These are phyloP conservation scores for Metridium senile DNA, from an alignment of 92 coral and sea anemone species.

Conservation along the genomic window DNA sequence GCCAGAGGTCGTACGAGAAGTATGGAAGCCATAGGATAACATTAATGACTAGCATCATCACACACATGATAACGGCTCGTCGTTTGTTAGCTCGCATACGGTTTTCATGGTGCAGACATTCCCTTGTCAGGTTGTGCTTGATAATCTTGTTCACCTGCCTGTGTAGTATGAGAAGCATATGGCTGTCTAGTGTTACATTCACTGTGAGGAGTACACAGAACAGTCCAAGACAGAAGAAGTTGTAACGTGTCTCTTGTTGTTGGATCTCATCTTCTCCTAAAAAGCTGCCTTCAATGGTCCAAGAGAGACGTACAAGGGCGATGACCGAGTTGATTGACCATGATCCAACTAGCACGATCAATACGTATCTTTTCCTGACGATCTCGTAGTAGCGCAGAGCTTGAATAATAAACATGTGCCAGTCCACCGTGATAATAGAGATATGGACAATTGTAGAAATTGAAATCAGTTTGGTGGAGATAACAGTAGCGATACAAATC, in stretches of 20 bases:
- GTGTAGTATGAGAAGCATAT: slow-evolving; percentile 32
- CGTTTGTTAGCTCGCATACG: slow-evolving; percentile 36
- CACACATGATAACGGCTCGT: slow-evolving; percentile 41
- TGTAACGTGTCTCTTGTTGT: slow-evolving; percentile 13
- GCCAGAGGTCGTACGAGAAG: slow-evolving; percentile 38
- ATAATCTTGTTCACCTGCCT: slow-evolving; percentile 35
- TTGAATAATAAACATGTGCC: slow-evolving; percentile 39
- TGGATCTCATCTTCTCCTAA: slow-evolving; percentile 25
- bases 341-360: neutral
- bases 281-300: slow-evolving; percentile 26
- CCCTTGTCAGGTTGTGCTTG: slow-evolving; percentile 34
- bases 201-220: slow-evolving; percentile 21
- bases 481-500: slow-evolving; percentile 24
- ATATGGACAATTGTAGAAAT: slow-evolving; percentile 45
- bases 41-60: slow-evolving; percentile 29
- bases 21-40: slow-evolving; percentile 39
- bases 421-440: slow-evolving; percentile 31
- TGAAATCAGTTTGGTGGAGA: slow-evolving; percentile 31
- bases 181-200: slow-evolving; percentile 25
- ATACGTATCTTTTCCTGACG: slow-evolving; percentile 32
- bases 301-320: slow-evolving; percentile 31
- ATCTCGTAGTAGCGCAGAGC: slow-evolving; percentile 37
- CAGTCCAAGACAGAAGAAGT: slow-evolving; percentile 22
- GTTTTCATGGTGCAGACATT: slow-evolving; percentile 35
- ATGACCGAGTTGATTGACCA: slow-evolving; percentile 23